Base-by-base conservation (phyloP, 2,888 invertebrate species). In the Tricholauxania praeusta region DNA sequence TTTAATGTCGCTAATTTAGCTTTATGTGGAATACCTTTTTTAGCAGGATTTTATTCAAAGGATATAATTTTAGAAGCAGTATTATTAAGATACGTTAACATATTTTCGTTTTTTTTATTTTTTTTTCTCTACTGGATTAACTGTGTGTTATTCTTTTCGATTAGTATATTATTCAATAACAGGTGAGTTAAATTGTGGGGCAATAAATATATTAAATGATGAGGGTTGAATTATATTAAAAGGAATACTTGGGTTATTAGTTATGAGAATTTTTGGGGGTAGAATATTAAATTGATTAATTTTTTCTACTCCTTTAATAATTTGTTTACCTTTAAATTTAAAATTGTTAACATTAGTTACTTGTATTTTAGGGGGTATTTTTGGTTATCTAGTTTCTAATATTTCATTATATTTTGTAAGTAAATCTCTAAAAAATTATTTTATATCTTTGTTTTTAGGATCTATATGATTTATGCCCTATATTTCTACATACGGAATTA, bases 31-130 rank as follows among this genome's bases (percentile, higher is more conserved):
- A 88, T 91, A 84, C 91, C 91, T 12, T 92, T 91, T 90, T 87
- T 92, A 84, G 87, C 90, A 1, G 91, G 90, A 0, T 91, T 91
- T 91, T 92, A 91, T 87, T 91, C 91, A 39, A 91, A 91, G 51
- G 91, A 90, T 89, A 85, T 90, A 86, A 89, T 91, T 89, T 89
- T 91, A 86, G 91, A 91, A 77, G 80, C 89, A 78, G 84, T 89
- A 71, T 87, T 87, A 78, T 87, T 90, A 85, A 87, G 84, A 77
- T 87, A 88, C 87, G 82, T 89, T 84, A 90, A 90, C 89, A 81
- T 89, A 79, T 86, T 88, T 86, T 84, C 88, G 85, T 90, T 89
- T 87, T 83, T 89, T 80, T 85, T 90, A 82, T 89, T 88, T 75
- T 82, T 80, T 78, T 80, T 91, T 86, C n/a, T 90, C 90, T 57